Evolutionary conservation across 1,140 invertebrate genomes (phyloP).

Genomic region (Scaptomyza graminum): DNA sequence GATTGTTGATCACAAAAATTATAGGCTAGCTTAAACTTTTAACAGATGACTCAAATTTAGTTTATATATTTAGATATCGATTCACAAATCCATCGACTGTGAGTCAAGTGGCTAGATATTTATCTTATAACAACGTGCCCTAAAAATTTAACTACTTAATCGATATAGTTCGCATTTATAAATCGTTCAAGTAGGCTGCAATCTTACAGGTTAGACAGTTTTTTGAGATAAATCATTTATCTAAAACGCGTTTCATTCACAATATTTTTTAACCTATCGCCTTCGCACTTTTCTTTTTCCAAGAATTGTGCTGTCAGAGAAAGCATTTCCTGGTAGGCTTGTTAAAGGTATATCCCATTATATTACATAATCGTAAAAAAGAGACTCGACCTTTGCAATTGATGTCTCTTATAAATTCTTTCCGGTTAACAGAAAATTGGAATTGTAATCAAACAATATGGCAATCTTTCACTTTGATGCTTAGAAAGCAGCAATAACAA

Average conservation of each 20-base stretch:
- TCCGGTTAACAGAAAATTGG: constrained; percentile 43
- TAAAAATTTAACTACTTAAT: neutral
- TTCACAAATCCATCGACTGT: too few relatives aligned
- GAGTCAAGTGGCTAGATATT: too few relatives aligned
- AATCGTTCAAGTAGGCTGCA: neutral
- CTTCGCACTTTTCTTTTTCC: constrained; percentile 1
- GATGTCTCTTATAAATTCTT: constrained; percentile 38
- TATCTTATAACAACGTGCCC: too few relatives aligned
- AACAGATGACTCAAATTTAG: too few relatives aligned
- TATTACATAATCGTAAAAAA: constrained; percentile 10
- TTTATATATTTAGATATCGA: too few relatives aligned
- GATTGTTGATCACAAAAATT: too few relatives aligned
- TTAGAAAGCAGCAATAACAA: constrained; percentile 32
- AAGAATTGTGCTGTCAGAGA: constrained; percentile 11
- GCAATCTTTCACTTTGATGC: constrained; percentile 62
- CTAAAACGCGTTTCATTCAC: constrained; percentile 25
- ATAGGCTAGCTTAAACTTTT: too few relatives aligned
- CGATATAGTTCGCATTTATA: neutral
- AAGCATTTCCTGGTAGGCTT: constrained; percentile 53
- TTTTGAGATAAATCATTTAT: constrained; percentile 5
- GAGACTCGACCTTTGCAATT: neutral
- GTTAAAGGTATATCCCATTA: neutral
- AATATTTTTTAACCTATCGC: neutral
- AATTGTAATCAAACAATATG: constrained; percentile 65
- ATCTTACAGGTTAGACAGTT: neutral